A percentile compares a stretch with the other conserved stretches of the same genome.
Evolutionary conservation across 92 coral and sea anemone genomes (phyloP).

Genomic region (Zoanthus gigantus): DNA sequence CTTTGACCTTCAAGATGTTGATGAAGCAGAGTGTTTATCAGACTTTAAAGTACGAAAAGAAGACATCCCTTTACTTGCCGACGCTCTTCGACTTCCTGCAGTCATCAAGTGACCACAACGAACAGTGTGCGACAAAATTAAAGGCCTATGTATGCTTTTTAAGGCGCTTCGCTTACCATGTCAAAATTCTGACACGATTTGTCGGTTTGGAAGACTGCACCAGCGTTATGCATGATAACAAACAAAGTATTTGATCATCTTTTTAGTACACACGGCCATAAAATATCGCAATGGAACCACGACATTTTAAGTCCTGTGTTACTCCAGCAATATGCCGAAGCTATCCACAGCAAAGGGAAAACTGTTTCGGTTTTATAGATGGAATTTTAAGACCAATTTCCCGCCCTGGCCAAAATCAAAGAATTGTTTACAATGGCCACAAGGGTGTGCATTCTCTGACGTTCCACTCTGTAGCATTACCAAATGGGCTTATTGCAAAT

Average conservation of each 20-base stretch:
- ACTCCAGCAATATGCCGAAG: constrained; percentile 16
- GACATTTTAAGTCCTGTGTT: background rate
- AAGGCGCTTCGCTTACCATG: constrained; percentile 27
- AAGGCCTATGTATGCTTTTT: constrained; percentile 26
- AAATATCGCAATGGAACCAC: constrained; percentile 31
- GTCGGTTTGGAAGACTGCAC: too few relatives aligned
- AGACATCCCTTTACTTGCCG: constrained; percentile 32
- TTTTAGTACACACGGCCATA: constrained; percentile 17
- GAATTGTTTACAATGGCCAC: too few relatives aligned
- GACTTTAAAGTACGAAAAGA: constrained; percentile 43
- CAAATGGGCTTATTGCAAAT: too few relatives aligned
- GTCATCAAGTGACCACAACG: constrained; percentile 40
- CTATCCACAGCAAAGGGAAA: constrained; percentile 9
- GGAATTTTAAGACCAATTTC: background rate
- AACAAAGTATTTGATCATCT: too few relatives aligned
- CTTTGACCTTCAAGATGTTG: constrained; percentile 33
- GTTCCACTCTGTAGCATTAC: too few relatives aligned
- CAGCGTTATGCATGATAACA: too few relatives aligned
- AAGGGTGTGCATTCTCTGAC: too few relatives aligned
- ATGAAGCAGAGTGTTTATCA: constrained; percentile 45
- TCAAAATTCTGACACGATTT: too few relatives aligned
- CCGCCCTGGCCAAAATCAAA: too few relatives aligned
- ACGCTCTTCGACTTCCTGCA: constrained; percentile 31
- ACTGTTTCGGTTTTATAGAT: constrained; percentile 20
- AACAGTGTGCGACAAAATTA: constrained; percentile 43